These are phyloP conservation scores for Verasper variegatus DNA, from an alignment of 2,113 vertebrate genomes.

Conservation along the genomic window DNA sequence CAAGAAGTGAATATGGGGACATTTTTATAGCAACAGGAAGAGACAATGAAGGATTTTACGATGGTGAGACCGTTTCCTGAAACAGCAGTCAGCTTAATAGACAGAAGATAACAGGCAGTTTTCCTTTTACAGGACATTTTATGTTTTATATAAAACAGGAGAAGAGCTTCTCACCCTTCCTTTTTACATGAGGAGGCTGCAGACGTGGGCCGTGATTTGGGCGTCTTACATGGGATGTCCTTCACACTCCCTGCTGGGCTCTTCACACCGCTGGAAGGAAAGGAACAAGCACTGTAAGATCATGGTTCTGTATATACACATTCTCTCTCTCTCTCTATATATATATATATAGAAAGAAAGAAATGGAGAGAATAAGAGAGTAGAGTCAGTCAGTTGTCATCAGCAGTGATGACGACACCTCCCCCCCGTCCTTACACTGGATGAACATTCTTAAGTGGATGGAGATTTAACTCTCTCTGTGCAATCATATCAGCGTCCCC, in stretches of 20 bases:
- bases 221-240: conserved; percentile 58
- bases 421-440: conserved; percentile 3
- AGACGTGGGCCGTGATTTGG: conserved; percentile 43
- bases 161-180: conserved; percentile 66
- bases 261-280: conserved; percentile 53
- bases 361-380: too few relatives aligned
- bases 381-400: too few relatives aligned
- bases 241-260: conserved; percentile 65
- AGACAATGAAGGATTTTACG: background rate
- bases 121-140: background rate
- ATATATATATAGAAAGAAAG: too few relatives aligned
- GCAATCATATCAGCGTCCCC: conserved; percentile 20
- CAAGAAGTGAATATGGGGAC: too few relatives aligned
- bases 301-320: background rate
- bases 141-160: background rate
- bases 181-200: conserved; percentile 66
- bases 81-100: too few relatives aligned
- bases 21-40: too few relatives aligned
- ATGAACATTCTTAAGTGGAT: conserved; percentile 10
- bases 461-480: conserved; percentile 36
- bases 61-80: too few relatives aligned
- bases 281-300: background rate
- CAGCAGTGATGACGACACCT: background rate
- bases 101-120: background rate
- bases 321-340: too few relatives aligned